A percentile compares a stretch with the other conserved stretches of the same genome.
Conservation (phyloP, 2,113 vertebrate genomes). For the Telmatochromis brachygnathus region DNA sequence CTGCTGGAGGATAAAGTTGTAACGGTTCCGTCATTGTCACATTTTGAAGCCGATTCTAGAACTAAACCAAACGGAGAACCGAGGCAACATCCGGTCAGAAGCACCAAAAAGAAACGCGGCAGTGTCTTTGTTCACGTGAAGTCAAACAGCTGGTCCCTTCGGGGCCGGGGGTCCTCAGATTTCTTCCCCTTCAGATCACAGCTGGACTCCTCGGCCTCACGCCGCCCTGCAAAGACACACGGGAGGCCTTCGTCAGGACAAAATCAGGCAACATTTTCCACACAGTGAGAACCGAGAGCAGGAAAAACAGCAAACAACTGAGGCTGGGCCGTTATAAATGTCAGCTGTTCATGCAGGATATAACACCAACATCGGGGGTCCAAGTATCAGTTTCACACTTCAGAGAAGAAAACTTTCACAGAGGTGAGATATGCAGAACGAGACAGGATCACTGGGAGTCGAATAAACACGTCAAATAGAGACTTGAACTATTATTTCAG, state of each 20-base stretch:
- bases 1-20: not conserved
- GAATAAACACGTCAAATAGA: not conserved
- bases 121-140: not conserved
- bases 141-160: not conserved
- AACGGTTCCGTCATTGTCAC: not conserved
- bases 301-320: not conserved
- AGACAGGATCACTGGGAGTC: not conserved
- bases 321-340: not conserved
- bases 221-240: conserved; percentile 22
- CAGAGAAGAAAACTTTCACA: not conserved
- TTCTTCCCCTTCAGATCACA: conserved; percentile 4
- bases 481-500: accelerated
- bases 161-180: not conserved
- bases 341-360: conserved; percentile 10
- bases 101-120: not conserved
- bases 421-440: not conserved
- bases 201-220: not conserved
- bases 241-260: not conserved
- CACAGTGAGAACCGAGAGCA: not conserved
- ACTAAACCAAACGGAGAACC: not conserved
- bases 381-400: conserved; percentile 11
- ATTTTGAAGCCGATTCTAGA: not conserved
- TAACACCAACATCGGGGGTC: not conserved
- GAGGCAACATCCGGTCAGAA: not conserved
- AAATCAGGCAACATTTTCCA: not conserved